A percentile compares a stretch with the other conserved stretches of the same genome.
Evolutionary conservation across 2,797 vertebrate genomes (phyloP).

Genomic region (Hippoglossus hippoglossus): DNA sequence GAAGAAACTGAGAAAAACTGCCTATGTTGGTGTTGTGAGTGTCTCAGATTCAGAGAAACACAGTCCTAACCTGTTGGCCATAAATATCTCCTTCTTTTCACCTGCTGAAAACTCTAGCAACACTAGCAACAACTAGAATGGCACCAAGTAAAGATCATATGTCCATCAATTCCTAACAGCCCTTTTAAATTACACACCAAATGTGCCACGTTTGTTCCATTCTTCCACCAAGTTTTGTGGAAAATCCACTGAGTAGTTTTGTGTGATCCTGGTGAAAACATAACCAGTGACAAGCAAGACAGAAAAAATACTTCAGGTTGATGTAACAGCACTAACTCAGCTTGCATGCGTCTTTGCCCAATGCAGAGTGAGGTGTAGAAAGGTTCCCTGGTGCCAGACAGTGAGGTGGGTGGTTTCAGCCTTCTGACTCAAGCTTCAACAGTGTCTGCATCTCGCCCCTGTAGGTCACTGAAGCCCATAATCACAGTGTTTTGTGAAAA

Average conservation of each 20-base stretch:
- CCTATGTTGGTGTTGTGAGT: too few relatives aligned
- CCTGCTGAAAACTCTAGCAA: not conserved
- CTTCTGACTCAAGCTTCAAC: constrained; percentile 49
- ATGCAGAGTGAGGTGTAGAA: constrained; percentile 18
- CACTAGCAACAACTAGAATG: not conserved
- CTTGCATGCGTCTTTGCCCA: constrained; percentile 21
- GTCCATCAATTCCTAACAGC: too few relatives aligned
- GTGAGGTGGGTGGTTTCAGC: constrained; percentile 34
- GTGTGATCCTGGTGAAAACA: too few relatives aligned
- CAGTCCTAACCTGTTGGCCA: not conserved
- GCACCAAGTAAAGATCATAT: not conserved
- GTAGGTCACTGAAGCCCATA: constrained; percentile 63
- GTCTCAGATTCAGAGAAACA: not conserved
- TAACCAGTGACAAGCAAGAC: too few relatives aligned
- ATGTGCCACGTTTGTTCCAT: too few relatives aligned
- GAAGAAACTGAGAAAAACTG: not conserved
- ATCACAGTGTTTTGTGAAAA: constrained; percentile 72
- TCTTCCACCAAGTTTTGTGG: too few relatives aligned
- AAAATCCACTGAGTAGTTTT: too few relatives aligned
- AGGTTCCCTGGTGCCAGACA: constrained; percentile 49
- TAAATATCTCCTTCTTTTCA: constrained; percentile 5
- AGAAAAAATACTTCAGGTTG: not conserved
- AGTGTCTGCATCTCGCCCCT: constrained; percentile 39
- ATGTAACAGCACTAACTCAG: constrained; percentile 30
- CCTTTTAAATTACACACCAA: too few relatives aligned